Base-by-base conservation (phyloP, 2,888 invertebrate genomes). In the Papilio gigon region DNA sequence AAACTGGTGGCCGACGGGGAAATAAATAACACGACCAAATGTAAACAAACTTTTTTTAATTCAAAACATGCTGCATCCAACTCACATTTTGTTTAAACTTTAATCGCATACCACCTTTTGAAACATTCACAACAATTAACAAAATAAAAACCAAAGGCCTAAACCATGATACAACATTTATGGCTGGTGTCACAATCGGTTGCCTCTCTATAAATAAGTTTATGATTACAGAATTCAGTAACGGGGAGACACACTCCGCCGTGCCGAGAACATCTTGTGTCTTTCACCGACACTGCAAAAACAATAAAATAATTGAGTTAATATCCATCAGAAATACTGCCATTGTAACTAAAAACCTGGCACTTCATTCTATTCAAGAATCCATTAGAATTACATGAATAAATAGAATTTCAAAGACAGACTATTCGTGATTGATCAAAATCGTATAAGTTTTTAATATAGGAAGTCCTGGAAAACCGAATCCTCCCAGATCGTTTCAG, bases 251-350 rank as follows among this genome's bases (percentile, higher is more conserved):
- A 88, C 0, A 66, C 37, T 0, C 88, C 88, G 0, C 87, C 87
- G 1, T 70, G 77, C 17, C 78, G 83, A 0, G 4, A 8, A 63
- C 88, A 88, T 35, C 87, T 78, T 0, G 83, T 86, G 58, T 87
- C 88, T 70, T 79, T 85, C 37, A 75, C 66, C 22, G 88, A 87
- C 42, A 81, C 87, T 88, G 80, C 9, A 71, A 83, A 77, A 70
- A 47, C 72, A 42, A 20, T 58, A 12, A 50, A 65, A 50, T 14
- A 47, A 68, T 35, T 59, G 60, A 70, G 67, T 67, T 12, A 62
- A 44, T 27, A 59, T 14, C 22, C 17, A 20, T 8, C 20, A 2
- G 11, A 0, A 44, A 3, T 44, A n/a, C n/a, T 6, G 1, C 4
- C 40, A 6, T 40, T 6, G n/a, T 2, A n/a, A n/a, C n/a, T 14